A percentile compares a stretch with the other conserved stretches of the same genome.
Conservation (phyloP, 2,113 vertebrate species). For the Chaenogobius annularis region DNA sequence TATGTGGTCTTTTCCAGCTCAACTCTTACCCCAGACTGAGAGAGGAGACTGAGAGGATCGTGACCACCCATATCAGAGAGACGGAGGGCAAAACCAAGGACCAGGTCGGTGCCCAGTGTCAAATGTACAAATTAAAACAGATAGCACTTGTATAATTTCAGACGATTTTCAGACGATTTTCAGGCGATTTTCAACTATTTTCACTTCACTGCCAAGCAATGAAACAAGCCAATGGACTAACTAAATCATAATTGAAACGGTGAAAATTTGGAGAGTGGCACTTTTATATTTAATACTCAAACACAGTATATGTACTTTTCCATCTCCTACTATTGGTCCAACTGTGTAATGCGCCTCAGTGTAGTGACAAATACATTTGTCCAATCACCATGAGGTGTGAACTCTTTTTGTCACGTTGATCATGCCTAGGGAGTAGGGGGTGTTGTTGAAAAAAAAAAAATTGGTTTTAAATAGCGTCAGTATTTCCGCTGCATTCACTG, state of each 20-base stretch:
- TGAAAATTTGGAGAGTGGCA: background rate
- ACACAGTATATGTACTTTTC: background rate
- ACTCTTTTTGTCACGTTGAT: background rate
- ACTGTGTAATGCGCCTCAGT: background rate
- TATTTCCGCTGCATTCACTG: too few species aligned
- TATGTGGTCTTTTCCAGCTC: conserved; percentile 79
- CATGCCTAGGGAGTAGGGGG: too few species aligned
- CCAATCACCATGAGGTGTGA: background rate
- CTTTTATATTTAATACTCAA: background rate
- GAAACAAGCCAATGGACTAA: too few species aligned
- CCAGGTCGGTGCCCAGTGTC: conserved; percentile 78
- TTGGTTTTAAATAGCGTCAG: too few species aligned
- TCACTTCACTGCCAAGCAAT: too few species aligned
- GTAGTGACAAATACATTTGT: background rate
- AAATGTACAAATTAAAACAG: background rate
- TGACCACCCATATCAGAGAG: conserved; percentile 91
- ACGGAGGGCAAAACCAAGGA: conserved; percentile 93
- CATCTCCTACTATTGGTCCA: too few species aligned
- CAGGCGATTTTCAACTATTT: too few species aligned
- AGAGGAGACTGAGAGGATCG: conserved; percentile 94
- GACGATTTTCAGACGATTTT: too few species aligned
- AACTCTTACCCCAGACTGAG: conserved; percentile 88
- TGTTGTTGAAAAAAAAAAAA: too few species aligned
- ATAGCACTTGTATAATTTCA: background rate
- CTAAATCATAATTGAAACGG: background rate